phyloP scores from a whole-genome alignment of 2,888 invertebrate species.

The Charanyca ferruginea region DNA sequence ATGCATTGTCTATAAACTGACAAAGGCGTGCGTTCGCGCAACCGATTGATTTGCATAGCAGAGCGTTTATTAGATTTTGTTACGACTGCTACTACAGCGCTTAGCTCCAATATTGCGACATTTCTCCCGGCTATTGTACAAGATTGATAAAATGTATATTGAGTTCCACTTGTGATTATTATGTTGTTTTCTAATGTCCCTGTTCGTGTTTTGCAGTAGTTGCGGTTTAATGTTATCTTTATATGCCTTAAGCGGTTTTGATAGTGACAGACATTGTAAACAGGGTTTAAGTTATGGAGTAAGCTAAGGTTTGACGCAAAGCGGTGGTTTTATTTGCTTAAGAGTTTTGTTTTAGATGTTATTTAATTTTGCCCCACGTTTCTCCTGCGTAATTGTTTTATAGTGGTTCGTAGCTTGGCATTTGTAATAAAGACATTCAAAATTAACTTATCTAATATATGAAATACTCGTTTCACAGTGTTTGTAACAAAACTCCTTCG shows the following conservation, averaged over 20 bases:
- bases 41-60: constrained; percentile 83
- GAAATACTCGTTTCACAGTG: too few species aligned
- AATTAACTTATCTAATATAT: too few species aligned
- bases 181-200: constrained; percentile 51
- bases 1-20: constrained; percentile 65
- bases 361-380: too few species aligned
- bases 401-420: too few species aligned
- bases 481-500: too few species aligned
- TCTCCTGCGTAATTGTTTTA: too few species aligned
- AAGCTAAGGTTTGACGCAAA: background rate
- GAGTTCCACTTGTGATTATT: constrained; percentile 50
- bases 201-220: constrained; percentile 57
- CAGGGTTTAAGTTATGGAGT: constrained; percentile 21
- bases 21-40: constrained; percentile 75
- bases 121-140: constrained; percentile 61
- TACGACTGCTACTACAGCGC: constrained; percentile 53
- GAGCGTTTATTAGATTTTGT: constrained; percentile 76
- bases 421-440: too few species aligned
- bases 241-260: constrained; percentile 56
- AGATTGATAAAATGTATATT: constrained; percentile 59
- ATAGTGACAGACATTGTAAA: constrained; percentile 50
- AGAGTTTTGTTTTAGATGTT: too few species aligned
- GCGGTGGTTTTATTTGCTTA: background rate
- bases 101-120: constrained; percentile 74
- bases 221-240: constrained; percentile 58